Conservation (phyloP, 2,113 vertebrate species). For the Malurus elegans region DNA sequence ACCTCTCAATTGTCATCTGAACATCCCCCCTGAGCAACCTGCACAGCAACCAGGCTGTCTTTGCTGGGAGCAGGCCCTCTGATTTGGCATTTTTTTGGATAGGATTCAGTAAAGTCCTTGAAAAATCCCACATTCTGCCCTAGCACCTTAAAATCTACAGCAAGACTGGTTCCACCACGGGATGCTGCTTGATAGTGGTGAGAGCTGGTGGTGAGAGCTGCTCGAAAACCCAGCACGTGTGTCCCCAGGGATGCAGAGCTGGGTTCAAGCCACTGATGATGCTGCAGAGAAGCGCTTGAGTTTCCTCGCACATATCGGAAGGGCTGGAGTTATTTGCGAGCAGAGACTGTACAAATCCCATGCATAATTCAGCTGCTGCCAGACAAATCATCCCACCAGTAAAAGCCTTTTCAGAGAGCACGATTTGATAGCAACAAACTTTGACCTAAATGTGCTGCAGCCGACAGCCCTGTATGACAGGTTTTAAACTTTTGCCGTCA, state of each 20-base stretch:
- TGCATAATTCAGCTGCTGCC: constrained; percentile 9
- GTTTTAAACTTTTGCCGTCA: constrained; percentile 13
- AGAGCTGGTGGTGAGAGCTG: neutral
- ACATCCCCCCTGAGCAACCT: neutral
- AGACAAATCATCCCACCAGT: neutral
- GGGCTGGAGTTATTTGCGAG: neutral
- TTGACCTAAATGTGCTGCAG: neutral
- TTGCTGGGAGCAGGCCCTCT: neutral
- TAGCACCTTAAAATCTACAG: neutral
- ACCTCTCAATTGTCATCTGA: neutral
- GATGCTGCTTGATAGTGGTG: neutral
- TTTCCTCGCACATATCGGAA: accelerated
- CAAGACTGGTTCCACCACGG: accelerated
- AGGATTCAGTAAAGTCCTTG: neutral
- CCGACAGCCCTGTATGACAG: neutral
- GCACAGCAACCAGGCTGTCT: neutral
- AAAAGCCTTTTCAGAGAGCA: neutral
- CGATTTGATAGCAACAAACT: neutral
- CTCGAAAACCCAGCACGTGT: accelerated
- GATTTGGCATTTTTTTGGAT: neutral
- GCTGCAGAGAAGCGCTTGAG: neutral
- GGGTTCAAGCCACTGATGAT: neutral
- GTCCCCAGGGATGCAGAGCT: neutral
- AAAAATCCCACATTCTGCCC: neutral
- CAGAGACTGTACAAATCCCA: neutral